These are phyloP conservation scores for Lithobius niger DNA, from an alignment of 1,140 invertebrate species.

Conservation along the genomic window DNA sequence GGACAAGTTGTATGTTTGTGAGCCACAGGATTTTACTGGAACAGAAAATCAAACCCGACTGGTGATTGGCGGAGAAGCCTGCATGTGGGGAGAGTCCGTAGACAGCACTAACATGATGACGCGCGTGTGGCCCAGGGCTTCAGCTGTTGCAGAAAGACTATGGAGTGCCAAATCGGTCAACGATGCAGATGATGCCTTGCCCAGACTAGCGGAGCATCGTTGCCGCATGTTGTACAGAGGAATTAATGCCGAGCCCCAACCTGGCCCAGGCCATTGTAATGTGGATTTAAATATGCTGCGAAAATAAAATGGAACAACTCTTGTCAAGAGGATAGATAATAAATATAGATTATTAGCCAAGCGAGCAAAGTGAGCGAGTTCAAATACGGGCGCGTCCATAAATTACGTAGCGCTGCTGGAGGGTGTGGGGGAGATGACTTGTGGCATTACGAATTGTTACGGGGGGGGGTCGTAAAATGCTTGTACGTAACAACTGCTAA, in stretches of 20 bases:
- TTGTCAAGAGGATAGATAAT: too few relatives aligned
- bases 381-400: too few relatives aligned
- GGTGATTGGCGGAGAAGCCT: slow-evolving; percentile 70
- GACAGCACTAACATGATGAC: slow-evolving; percentile 47
- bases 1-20: slow-evolving; percentile 33
- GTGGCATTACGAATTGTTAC: too few relatives aligned
- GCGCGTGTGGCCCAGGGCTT: slow-evolving; percentile 62
- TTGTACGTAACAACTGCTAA: too few relatives aligned
- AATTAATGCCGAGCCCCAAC: slow-evolving; percentile 52
- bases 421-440: too few relatives aligned
- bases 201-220: slow-evolving; percentile 29
- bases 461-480: too few relatives aligned
- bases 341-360: too few relatives aligned
- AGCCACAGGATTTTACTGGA: slow-evolving; percentile 31
- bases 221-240: slow-evolving; percentile 60
- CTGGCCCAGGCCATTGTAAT: slow-evolving; percentile 31
- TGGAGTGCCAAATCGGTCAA: slow-evolving; percentile 51
- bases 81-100: slow-evolving; percentile 80
- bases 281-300: too few relatives aligned
- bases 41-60: slow-evolving; percentile 28
- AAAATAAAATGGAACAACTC: too few relatives aligned
- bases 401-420: too few relatives aligned
- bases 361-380: too few relatives aligned
- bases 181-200: slow-evolving; percentile 30
- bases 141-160: slow-evolving; percentile 66